Evolutionary conservation across 2,888 invertebrate species (phyloP).

Genomic region (Plebejus melissa): DNA sequence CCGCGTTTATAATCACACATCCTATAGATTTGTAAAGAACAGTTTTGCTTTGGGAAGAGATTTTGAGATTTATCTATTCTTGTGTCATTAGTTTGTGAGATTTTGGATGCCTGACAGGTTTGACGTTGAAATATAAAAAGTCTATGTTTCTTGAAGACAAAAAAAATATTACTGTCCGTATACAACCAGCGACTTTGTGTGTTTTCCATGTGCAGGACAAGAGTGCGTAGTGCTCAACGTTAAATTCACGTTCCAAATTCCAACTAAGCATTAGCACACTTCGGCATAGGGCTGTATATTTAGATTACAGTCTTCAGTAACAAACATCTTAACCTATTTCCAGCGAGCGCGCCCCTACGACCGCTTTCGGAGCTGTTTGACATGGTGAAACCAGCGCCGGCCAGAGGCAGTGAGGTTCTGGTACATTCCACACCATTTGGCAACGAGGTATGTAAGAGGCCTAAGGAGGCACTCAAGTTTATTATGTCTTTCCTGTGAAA

Average conservation of each 20-base stretch:
- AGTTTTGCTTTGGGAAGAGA: not conserved
- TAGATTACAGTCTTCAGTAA: not conserved
- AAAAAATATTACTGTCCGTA: too few species aligned
- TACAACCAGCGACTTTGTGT: too few species aligned
- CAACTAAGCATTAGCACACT: too few species aligned
- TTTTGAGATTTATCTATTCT: not conserved
- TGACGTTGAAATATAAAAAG: too few species aligned
- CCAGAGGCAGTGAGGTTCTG: constrained; percentile 57
- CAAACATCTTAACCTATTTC: constrained; percentile 32
- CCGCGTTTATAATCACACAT: constrained; percentile 35
- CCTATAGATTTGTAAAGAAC: not conserved
- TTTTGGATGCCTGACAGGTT: not conserved
- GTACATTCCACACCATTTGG: constrained; percentile 72
- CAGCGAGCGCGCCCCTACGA: constrained; percentile 52
- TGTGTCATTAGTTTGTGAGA: not conserved
- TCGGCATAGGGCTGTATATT: too few species aligned
- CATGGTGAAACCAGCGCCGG: constrained; percentile 57
- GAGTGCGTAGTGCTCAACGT: too few species aligned
- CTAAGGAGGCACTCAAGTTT: too few species aligned
- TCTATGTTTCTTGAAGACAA: too few species aligned
- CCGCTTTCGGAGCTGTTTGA: constrained; percentile 65
- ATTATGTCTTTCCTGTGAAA: too few species aligned
- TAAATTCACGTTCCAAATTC: too few species aligned
- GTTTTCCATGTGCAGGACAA: too few species aligned
- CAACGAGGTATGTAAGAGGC: constrained; percentile 53